Conservation (phyloP, 2,888 invertebrate genomes). For the Drosophila lutescens region DNA sequence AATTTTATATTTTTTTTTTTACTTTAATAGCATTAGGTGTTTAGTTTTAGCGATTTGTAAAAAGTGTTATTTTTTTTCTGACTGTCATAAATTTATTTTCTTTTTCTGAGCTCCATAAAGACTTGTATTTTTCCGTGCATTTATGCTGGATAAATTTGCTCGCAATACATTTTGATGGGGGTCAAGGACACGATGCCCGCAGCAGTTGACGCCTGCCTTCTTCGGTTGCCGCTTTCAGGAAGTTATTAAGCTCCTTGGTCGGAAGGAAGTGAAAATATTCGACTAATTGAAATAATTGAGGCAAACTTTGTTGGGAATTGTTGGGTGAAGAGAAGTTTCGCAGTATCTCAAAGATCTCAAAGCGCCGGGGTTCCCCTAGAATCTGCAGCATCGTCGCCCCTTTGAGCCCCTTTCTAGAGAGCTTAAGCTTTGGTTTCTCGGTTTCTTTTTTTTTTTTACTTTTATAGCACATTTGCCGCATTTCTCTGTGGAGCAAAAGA, state of each 20-base stretch:
- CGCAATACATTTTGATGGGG: slow-evolving; percentile 5
- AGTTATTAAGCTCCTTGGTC: slow-evolving; percentile 22
- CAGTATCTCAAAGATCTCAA: slow-evolving; percentile 18
- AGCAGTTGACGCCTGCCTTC: slow-evolving; percentile 18
- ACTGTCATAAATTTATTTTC: too few relatives aligned
- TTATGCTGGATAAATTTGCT: background rate
- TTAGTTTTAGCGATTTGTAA: too few relatives aligned
- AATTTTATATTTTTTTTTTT: too few relatives aligned
- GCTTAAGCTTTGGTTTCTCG: slow-evolving; percentile 48
- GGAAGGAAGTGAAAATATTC: slow-evolving; percentile 36
- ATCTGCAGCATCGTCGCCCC: background rate
- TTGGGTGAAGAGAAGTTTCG: slow-evolving; percentile 1
- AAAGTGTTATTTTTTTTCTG: too few relatives aligned
- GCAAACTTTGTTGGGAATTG: slow-evolving; percentile 11
- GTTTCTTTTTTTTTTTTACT: slow-evolving; percentile 11
- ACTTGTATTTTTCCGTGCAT: background rate
- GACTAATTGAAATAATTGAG: slow-evolving; percentile 38
- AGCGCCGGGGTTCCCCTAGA: slow-evolving; percentile 4
- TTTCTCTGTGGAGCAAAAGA: slow-evolving; percentile 35
- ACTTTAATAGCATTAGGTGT: too few relatives aligned
- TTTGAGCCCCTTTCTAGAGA: slow-evolving; percentile 3
- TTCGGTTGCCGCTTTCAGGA: slow-evolving; percentile 9
- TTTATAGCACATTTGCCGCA: slow-evolving; percentile 36
- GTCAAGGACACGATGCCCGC: slow-evolving; percentile 13
- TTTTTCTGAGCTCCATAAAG: too few relatives aligned